These are phyloP conservation scores for Nomada fabriciana DNA, from an alignment of 2,888 invertebrate genomes.

Conservation along the genomic window DNA sequence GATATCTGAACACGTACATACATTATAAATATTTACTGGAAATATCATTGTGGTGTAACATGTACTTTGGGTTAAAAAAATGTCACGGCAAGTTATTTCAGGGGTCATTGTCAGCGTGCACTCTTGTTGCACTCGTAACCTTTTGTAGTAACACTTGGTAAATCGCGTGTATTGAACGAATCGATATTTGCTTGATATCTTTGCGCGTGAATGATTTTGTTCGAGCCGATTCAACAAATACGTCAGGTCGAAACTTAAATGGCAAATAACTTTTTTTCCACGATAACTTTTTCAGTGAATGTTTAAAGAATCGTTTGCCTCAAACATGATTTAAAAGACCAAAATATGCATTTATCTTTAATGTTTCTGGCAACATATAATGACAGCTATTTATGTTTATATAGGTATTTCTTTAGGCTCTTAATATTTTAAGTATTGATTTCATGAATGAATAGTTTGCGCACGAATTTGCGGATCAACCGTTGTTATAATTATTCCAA, in stretches of 20 bases:
- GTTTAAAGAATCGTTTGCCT: no score
- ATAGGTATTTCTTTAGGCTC: no score
- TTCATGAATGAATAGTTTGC: no score
- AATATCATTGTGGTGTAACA: conserved; percentile 14
- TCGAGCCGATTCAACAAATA: neutral
- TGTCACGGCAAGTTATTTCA: conserved; percentile 18
- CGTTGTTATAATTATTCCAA: no score
- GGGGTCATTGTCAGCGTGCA: conserved; percentile 39
- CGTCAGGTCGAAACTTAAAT: neutral
- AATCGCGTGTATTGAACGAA: conserved; percentile 19
- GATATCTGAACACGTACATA: neutral
- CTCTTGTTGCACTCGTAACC: conserved; percentile 23
- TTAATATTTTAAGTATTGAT: no score
- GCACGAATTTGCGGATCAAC: no score
- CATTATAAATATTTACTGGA: neutral
- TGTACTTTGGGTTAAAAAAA: conserved; percentile 14
- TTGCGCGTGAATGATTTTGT: neutral
- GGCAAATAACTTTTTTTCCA: neutral
- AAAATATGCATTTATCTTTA: no score
- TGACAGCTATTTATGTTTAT: no score
- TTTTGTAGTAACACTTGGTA: conserved; percentile 23
- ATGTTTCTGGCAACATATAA: no score
- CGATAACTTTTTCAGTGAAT: no score
- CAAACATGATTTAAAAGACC: no score
- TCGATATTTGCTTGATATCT: conserved; percentile 18